phyloP scores from a whole-genome alignment of 2,888 invertebrate species.

The Augiades crinisus region DNA sequence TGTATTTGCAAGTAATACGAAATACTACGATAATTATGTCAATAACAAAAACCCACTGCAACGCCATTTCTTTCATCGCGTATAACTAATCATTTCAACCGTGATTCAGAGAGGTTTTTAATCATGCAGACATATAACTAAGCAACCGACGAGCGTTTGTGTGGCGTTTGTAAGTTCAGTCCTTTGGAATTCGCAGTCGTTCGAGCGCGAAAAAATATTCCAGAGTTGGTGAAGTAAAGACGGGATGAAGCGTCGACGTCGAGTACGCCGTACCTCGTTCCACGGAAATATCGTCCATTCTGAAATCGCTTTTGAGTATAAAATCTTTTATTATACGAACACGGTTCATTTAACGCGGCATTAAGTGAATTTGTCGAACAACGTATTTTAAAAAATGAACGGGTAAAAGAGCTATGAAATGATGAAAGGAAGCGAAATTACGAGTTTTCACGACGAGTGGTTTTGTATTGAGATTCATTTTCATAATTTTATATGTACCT shows the following conservation, averaged over 20 bases:
- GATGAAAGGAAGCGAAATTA: slow-evolving; percentile 49
- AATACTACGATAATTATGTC: not conserved
- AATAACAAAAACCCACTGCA: not conserved
- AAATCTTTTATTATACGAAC: slow-evolving; percentile 78
- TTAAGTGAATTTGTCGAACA: slow-evolving; percentile 80
- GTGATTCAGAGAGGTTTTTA: not conserved
- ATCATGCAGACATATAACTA: not conserved
- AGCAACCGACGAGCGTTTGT: slow-evolving; percentile 48
- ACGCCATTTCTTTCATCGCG: not conserved
- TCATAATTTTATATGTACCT: slow-evolving; percentile 40
- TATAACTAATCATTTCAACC: not conserved
- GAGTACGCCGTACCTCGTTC: slow-evolving; percentile 53
- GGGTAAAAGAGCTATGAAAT: slow-evolving; percentile 66
- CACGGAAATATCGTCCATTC: slow-evolving; percentile 69
- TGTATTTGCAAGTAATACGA: not conserved
- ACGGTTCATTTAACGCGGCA: slow-evolving; percentile 79
- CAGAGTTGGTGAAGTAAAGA: slow-evolving; percentile 39
- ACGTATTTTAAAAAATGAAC: slow-evolving; percentile 74
- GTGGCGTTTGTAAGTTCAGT: slow-evolving; percentile 52
- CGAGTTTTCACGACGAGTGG: slow-evolving; percentile 41
- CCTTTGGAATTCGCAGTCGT: slow-evolving; percentile 42
- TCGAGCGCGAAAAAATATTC: slow-evolving; percentile 59
- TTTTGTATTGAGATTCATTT: slow-evolving; percentile 50
- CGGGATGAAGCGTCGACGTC: slow-evolving; percentile 50
- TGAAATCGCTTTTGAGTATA: slow-evolving; percentile 74